A percentile compares a stretch with the other conserved stretches of the same genome.
Evolutionary conservation across 2,113 vertebrate species (phyloP).

Genomic region (Sceloporus undulatus): DNA sequence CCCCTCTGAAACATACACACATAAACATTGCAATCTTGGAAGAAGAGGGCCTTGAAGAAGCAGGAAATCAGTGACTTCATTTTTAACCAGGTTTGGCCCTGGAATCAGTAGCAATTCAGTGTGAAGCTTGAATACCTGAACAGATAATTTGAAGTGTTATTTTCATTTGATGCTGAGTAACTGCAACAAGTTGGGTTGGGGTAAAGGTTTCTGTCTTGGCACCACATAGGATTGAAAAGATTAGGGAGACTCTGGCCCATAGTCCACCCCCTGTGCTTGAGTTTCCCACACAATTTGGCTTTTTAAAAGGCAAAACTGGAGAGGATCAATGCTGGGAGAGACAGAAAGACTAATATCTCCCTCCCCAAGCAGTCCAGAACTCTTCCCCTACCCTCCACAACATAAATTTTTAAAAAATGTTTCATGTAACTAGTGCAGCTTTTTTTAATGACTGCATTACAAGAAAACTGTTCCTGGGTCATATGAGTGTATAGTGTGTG

Average conservation of each 20-base stretch:
- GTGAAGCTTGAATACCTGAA: not conserved
- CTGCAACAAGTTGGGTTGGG: not conserved
- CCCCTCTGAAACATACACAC: not conserved
- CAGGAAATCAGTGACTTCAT: not conserved
- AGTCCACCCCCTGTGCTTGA: too few species aligned
- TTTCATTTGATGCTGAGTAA: not conserved
- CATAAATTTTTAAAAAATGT: too few species aligned
- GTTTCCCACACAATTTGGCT: too few species aligned
- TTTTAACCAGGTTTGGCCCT: not conserved
- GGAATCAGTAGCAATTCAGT: not conserved
- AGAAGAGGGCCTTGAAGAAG: not conserved
- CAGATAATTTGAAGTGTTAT: not conserved
- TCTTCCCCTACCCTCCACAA: too few species aligned
- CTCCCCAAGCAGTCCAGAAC: too few species aligned
- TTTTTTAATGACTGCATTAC: too few species aligned
- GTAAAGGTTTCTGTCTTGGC: not conserved
- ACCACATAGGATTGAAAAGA: not conserved
- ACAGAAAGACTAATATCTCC: too few species aligned
- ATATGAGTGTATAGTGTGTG: too few species aligned
- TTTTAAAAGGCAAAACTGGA: too few species aligned
- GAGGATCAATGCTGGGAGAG: too few species aligned
- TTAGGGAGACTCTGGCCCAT: not conserved
- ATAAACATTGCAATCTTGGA: not conserved
- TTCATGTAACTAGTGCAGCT: too few species aligned
- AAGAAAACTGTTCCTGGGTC: too few species aligned